These are phyloP conservation scores for Folsomia candida DNA, from an alignment of 2,888 invertebrate genomes.

Conservation along the genomic window DNA sequence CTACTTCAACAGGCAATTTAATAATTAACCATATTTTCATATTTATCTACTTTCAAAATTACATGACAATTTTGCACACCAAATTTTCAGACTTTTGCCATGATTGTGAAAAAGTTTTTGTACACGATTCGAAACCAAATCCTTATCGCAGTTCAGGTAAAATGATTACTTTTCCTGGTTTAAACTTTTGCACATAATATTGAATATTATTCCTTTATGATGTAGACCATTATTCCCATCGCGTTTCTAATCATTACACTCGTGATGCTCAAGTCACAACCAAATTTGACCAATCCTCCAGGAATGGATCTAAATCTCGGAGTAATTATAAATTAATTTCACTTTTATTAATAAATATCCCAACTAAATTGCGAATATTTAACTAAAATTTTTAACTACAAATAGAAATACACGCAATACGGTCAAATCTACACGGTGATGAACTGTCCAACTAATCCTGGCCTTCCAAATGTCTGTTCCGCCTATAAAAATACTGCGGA, in stretches of 20 bases:
- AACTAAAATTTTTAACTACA: too few species aligned
- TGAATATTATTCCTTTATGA: too few species aligned
- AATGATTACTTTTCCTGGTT: not conserved
- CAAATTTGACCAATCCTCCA: slow-evolving; percentile 58
- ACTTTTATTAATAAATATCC: too few species aligned
- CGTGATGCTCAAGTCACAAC: slow-evolving; percentile 60
- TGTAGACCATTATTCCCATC: slow-evolving; percentile 64
- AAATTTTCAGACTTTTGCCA: slow-evolving; percentile 58
- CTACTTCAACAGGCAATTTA: slow-evolving; percentile 63
- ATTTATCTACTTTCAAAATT: too few species aligned
- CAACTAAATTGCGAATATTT: too few species aligned
- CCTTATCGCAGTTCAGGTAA: slow-evolving; percentile 54
- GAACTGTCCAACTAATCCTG: slow-evolving; percentile 5
- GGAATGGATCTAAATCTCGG: slow-evolving; percentile 60
- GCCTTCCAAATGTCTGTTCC: slow-evolving; percentile 3
- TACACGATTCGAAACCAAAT: slow-evolving; percentile 67
- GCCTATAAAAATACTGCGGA: not conserved
- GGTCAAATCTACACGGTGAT: slow-evolving; percentile 30
- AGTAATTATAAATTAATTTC: too few species aligned
- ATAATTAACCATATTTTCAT: not conserved
- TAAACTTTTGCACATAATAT: too few species aligned
- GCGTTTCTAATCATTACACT: slow-evolving; percentile 65
- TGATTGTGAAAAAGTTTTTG: slow-evolving; percentile 66
- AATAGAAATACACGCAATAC: slow-evolving; percentile 47
- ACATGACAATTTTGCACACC: too few species aligned